phyloP scores from a whole-genome alignment of 2,797 vertebrate genomes.

The Neostethus bicornis region DNA sequence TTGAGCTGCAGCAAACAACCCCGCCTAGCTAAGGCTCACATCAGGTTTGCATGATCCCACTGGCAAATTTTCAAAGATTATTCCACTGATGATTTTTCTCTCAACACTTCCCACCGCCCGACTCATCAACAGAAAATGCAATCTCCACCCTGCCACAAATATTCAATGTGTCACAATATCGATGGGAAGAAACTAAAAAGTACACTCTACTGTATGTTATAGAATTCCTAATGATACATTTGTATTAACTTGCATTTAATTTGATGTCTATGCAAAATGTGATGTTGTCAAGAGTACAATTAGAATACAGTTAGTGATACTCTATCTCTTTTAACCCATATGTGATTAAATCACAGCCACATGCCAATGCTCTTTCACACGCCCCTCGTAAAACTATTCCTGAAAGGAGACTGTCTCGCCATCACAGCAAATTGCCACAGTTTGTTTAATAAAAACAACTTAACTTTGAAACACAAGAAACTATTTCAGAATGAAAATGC shows the following conservation, averaged over 20 bases:
- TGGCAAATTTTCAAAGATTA: conserved; percentile 39
- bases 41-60: conserved; percentile 55
- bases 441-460: conserved; percentile 37
- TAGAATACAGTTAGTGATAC: conserved; percentile 16
- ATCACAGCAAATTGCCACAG: conserved; percentile 25
- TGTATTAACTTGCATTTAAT: neutral
- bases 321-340: conserved; percentile 49
- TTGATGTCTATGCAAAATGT: conserved; percentile 21
- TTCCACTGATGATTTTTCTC: conserved; percentile 33
- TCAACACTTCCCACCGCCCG: conserved; percentile 22
- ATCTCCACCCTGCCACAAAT: conserved; percentile 18
- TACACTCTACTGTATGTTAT: no score
- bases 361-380: conserved; percentile 45
- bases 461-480: conserved; percentile 6
- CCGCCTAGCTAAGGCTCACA: conserved; percentile 67
- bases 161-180: neutral
- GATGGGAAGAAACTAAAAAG: no score
- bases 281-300: conserved; percentile 17
- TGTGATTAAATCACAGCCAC: conserved; percentile 56
- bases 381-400: conserved; percentile 41
- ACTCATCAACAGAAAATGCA: conserved; percentile 19
- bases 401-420: conserved; percentile 44
- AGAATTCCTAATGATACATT: neutral
- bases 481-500: conserved; percentile 15
- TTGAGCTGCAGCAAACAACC: conserved; percentile 61